phyloP scores from a whole-genome alignment of 2,113 vertebrate species.

The Chamaea fasciata region DNA sequence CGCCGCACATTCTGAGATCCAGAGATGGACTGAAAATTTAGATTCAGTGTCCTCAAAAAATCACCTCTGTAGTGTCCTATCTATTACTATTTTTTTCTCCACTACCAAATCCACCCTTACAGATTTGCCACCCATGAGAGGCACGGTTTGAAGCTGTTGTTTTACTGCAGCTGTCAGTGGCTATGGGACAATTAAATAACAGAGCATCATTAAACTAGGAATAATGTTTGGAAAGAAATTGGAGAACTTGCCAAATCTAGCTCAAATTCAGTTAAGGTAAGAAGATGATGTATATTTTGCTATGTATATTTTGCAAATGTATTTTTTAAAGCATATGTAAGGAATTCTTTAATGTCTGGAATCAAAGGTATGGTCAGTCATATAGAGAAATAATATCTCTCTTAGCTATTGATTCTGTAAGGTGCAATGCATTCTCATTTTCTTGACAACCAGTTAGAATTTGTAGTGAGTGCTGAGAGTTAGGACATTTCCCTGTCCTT shows the following conservation, averaged over 20 bases:
- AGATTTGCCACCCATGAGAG: neutral
- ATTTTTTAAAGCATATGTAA: neutral
- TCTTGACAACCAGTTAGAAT: neutral
- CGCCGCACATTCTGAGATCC: neutral
- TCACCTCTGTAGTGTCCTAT: neutral
- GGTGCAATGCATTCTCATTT: neutral
- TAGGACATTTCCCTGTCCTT: neutral
- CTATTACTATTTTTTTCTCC: accelerated
- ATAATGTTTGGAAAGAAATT: neutral
- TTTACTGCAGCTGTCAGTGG: neutral
- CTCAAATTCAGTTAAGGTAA: neutral
- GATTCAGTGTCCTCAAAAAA: neutral
- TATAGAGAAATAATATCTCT: neutral
- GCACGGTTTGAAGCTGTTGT: neutral
- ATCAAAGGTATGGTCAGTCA: neutral
- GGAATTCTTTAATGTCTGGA: neutral
- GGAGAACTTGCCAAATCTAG: neutral
- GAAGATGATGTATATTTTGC: neutral
- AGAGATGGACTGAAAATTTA: neutral
- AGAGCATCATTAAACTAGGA: neutral
- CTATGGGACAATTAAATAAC: neutral
- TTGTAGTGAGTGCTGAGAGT: neutral
- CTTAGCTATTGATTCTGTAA: neutral
- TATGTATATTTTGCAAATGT: neutral
- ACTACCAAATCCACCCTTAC: neutral